phyloP scores from a whole-genome alignment of 2,113 vertebrate genomes.

The Galemys pyrenaicus region DNA sequence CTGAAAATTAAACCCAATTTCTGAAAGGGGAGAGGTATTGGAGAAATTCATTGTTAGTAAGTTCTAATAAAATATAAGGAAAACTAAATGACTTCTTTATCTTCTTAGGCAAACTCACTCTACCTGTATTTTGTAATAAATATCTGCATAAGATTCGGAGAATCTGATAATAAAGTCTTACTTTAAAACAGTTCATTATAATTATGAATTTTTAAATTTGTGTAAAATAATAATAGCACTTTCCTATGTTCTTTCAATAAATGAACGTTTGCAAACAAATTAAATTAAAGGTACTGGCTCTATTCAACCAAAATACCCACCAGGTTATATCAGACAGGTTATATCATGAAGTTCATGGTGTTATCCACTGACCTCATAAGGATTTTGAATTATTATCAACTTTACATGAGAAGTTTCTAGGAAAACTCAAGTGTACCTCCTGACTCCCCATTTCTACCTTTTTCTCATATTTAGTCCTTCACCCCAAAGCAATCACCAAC shows the following conservation, averaged over 20 bases:
- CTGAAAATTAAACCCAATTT: background rate
- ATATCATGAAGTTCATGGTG: background rate
- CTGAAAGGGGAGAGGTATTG: background rate
- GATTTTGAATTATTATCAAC: background rate
- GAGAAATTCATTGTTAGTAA: background rate
- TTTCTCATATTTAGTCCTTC: background rate
- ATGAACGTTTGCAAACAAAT: slow-evolving; percentile 64
- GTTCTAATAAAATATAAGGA: background rate
- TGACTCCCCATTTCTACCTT: background rate
- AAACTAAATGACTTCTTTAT: background rate
- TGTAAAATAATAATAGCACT: slow-evolving; percentile 33
- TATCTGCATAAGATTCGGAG: background rate
- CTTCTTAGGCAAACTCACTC: slow-evolving; percentile 46
- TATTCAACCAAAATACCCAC: background rate
- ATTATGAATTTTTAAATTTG: slow-evolving; percentile 45
- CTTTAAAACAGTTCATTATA: slow-evolving; percentile 56
- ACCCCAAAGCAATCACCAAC: background rate
- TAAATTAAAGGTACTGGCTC: background rate
- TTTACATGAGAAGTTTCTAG: background rate
- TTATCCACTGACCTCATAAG: background rate
- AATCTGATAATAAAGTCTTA: slow-evolving; percentile 39
- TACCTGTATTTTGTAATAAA: slow-evolving; percentile 39
- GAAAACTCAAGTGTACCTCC: background rate
- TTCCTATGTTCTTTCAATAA: slow-evolving; percentile 5
- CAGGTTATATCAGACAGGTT: background rate